Percentiles rank a stretch among this genome's conserved stretches.
Evolutionary conservation across 1,140 invertebrate genomes (phyloP).

Genomic region (Meloidogyne floridensis): DNA sequence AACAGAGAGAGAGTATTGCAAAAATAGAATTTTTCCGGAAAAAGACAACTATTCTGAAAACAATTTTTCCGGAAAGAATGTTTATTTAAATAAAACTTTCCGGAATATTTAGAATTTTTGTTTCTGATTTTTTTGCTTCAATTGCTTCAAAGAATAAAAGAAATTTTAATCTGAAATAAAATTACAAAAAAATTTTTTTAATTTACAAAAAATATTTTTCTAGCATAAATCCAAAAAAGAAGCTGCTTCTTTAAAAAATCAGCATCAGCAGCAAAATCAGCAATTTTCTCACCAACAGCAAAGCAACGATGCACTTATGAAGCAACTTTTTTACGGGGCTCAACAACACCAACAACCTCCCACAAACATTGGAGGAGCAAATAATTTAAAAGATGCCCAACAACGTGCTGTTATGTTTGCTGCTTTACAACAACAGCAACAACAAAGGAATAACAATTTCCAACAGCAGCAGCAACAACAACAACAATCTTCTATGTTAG

Average conservation of each 20-base stretch:
- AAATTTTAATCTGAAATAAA: too few relatives aligned
- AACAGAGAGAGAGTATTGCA: too few relatives aligned
- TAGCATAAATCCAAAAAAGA: conserved; percentile 12
- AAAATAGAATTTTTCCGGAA: too few relatives aligned
- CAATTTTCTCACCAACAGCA: not conserved
- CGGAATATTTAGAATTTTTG: too few relatives aligned
- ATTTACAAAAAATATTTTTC: not conserved
- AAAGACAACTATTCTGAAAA: too few relatives aligned
- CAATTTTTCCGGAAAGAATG: too few relatives aligned
- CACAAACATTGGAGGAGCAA: not conserved
- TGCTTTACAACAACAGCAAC: conserved; percentile 24
- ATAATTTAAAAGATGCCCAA: not conserved
- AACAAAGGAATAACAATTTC: not conserved
- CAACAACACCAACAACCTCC: too few relatives aligned
- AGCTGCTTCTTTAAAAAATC: conserved; percentile 19
- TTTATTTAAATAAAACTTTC: too few relatives aligned
- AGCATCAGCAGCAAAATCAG: conserved; percentile 25
- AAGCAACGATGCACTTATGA: conserved; percentile 6
- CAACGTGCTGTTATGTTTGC: conserved; percentile 23
- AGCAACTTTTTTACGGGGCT: conserved; percentile 12
- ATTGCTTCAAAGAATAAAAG: not conserved
- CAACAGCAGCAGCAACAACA: conserved; percentile 35
- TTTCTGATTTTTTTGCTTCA: too few relatives aligned
- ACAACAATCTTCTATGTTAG: conserved; percentile 13
- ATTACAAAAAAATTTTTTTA: too few relatives aligned